Evolutionary conservation across 2,888 invertebrate genomes (phyloP).

Genomic region (Gymnosoma rotundatum): DNA sequence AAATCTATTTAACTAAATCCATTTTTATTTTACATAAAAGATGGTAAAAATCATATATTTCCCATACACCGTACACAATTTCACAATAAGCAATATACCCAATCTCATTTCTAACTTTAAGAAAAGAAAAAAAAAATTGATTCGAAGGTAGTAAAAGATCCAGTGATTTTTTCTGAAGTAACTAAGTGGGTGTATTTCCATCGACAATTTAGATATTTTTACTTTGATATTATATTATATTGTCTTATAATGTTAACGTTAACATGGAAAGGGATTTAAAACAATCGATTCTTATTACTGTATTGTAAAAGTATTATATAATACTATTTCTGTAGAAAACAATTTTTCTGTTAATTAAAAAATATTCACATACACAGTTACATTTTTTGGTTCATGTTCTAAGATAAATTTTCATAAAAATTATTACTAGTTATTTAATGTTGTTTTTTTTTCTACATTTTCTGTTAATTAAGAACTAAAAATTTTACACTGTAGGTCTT

Average conservation of each 20-base stretch:
- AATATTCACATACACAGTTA: too few species aligned
- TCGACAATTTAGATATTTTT: slow-evolving; percentile 57
- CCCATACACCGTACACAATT: too few species aligned
- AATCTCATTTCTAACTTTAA: slow-evolving; percentile 18
- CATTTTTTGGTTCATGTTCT: too few species aligned
- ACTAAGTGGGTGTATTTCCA: slow-evolving; percentile 52
- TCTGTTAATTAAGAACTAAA: too few species aligned
- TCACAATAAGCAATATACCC: background rate
- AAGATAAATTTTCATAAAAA: too few species aligned
- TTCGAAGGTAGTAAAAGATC: slow-evolving; percentile 32
- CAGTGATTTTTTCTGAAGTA: slow-evolving; percentile 28
- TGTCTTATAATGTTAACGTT: slow-evolving; percentile 32
- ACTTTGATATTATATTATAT: slow-evolving; percentile 31
- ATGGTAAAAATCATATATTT: slow-evolving; percentile 73
- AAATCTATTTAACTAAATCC: slow-evolving; percentile 72
- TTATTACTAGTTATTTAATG: too few species aligned
- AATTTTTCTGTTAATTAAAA: too few species aligned
- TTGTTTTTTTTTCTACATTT: too few species aligned
- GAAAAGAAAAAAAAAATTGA: background rate
- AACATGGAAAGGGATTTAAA: slow-evolving; percentile 1
- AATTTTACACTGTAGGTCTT: too few species aligned
- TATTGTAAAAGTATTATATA: too few species aligned
- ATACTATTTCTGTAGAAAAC: too few species aligned
- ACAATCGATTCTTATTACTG: background rate
- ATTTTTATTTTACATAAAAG: slow-evolving; percentile 77